These are phyloP conservation scores for Globia sparganii DNA, from an alignment of 2,888 invertebrate species.

Conservation along the genomic window DNA sequence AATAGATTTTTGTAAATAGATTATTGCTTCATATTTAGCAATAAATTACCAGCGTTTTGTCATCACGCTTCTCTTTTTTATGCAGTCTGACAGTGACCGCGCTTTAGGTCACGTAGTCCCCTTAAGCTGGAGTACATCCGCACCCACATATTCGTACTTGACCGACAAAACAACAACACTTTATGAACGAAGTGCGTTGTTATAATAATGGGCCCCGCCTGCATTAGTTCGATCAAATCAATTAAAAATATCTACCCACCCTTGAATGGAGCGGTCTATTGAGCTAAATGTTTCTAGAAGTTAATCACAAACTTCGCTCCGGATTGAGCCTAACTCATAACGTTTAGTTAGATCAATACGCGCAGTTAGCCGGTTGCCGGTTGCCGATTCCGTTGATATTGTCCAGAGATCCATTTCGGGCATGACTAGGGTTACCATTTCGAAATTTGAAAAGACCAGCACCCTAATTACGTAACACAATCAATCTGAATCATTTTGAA, in stretches of 20 bases:
- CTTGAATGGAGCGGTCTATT: conserved; percentile 40
- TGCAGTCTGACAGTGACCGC: too few species aligned
- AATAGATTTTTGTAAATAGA: too few species aligned
- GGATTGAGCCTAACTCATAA: conserved; percentile 45
- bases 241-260: conserved; percentile 49
- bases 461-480: neutral
- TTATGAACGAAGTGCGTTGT: conserved; percentile 21
- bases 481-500: neutral
- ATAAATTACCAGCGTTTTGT: too few species aligned
- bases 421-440: neutral
- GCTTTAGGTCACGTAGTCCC: too few species aligned
- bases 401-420: conserved; percentile 41
- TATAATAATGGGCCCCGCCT: conserved; percentile 21
- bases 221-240: conserved; percentile 43
- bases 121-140: conserved; percentile 2
- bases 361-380: conserved; percentile 29
- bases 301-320: conserved; percentile 52
- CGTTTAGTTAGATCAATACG: conserved; percentile 50
- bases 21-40: too few species aligned
- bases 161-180: conserved; percentile 17
- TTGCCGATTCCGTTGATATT: conserved; percentile 33
- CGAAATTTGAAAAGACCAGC: neutral
- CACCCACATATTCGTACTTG: conserved; percentile 13
- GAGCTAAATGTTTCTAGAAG: conserved; percentile 52
- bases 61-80: too few species aligned